A percentile compares a stretch with the other conserved stretches of the same genome.
Conservation (phyloP, 1,140 invertebrate species). For the Schmidtea mediterranea region DNA sequence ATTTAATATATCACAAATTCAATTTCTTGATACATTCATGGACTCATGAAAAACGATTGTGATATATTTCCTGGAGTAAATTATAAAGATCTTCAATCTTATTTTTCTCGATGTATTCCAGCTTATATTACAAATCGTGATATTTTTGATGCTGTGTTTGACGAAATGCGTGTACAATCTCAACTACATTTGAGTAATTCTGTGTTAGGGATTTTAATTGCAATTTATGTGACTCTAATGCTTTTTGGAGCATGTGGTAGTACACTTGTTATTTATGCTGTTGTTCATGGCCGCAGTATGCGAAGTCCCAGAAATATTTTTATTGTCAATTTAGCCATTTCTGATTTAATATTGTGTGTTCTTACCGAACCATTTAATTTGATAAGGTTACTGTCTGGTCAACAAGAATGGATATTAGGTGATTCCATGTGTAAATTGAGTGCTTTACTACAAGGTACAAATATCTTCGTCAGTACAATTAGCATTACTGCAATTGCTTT, state of each 20-base stretch:
- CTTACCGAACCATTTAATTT: conserved; percentile 57
- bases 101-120: no score
- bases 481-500: conserved; percentile 63
- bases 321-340: conserved; percentile 56
- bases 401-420: conserved; percentile 24
- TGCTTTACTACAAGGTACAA: conserved; percentile 49
- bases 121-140: no score
- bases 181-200: no score
- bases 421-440: conserved; percentile 44
- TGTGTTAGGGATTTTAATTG: no score
- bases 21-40: no score
- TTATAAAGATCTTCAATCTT: no score
- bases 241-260: conserved; percentile 48
- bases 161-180: no score
- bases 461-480: conserved; percentile 60
- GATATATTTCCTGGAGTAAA: no score
- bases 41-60: no score
- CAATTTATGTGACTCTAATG: conserved; percentile 32
- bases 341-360: conserved; percentile 50
- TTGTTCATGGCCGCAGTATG: conserved; percentile 49
- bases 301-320: conserved; percentile 57
- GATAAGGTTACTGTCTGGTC: conserved; percentile 36
- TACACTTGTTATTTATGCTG: conserved; percentile 48
- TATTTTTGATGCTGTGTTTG: no score
- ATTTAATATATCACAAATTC: no score